Evolutionary conservation across 2,113 vertebrate species (phyloP).

Genomic region (Elgaria multicarinata): DNA sequence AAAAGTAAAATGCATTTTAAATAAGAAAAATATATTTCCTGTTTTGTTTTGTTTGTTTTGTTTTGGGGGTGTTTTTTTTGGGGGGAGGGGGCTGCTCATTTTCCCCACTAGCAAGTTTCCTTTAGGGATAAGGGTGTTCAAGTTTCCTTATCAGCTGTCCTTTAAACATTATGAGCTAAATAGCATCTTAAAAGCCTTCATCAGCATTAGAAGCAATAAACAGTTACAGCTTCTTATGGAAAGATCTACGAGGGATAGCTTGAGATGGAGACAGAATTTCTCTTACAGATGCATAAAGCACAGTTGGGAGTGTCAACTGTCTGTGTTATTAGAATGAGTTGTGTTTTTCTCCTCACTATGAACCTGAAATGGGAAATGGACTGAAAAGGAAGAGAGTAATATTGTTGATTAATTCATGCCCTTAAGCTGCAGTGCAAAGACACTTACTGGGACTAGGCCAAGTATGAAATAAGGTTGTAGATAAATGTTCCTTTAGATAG

Average conservation of each 20-base stretch:
- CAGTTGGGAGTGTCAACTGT: background rate
- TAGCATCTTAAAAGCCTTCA: background rate
- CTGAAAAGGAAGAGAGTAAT: background rate
- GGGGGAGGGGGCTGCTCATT: background rate
- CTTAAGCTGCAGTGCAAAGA: background rate
- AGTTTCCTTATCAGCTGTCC: background rate
- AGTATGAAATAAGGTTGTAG: background rate
- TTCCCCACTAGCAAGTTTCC: background rate
- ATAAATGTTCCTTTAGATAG: background rate
- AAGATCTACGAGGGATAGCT: slow-evolving; percentile 13
- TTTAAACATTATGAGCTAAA: background rate
- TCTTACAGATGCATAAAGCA: background rate
- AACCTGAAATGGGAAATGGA: background rate
- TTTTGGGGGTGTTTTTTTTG: background rate
- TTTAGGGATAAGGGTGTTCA: background rate
- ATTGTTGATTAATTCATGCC: slow-evolving; percentile 4
- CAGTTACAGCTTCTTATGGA: background rate
- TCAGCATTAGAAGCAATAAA: background rate
- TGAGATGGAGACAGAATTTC: slow-evolving; percentile 11
- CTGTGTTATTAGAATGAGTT: background rate
- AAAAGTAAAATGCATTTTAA: background rate
- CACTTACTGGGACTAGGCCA: background rate
- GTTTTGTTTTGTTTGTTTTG: background rate
- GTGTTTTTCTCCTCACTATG: background rate
- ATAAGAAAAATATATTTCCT: background rate